These are phyloP conservation scores for Dexiosoma caninum DNA, from an alignment of 2,888 invertebrate species.

Conservation along the genomic window DNA sequence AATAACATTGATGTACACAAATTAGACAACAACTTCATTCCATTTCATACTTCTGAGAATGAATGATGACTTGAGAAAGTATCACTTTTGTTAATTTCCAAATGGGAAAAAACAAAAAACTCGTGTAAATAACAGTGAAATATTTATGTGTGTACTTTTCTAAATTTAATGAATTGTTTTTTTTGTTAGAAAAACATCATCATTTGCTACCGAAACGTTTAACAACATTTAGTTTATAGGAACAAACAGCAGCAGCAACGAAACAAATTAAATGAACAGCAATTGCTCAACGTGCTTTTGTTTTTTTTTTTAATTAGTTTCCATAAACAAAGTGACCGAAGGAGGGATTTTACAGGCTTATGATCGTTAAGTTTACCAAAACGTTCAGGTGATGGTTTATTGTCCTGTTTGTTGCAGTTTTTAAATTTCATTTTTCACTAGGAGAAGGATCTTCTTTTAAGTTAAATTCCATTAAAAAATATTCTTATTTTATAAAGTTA, in stretches of 20 bases:
- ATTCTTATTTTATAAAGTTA: too few relatives aligned
- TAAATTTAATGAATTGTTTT: slow-evolving; percentile 45
- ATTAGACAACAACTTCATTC: neutral
- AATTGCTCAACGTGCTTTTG: slow-evolving; percentile 44
- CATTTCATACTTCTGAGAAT: slow-evolving; percentile 19
- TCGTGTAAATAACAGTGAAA: slow-evolving; percentile 34
- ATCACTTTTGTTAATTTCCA: slow-evolving; percentile 65
- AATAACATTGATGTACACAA: slow-evolving; percentile 48
- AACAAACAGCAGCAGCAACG: slow-evolving; percentile 20
- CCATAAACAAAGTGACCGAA: slow-evolving; percentile 16
- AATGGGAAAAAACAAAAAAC: neutral
- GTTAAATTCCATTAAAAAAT: too few relatives aligned
- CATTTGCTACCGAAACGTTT: slow-evolving; percentile 50
- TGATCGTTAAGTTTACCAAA: neutral
- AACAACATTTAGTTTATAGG: slow-evolving; percentile 55
- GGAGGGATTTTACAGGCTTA: neutral
- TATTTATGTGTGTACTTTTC: slow-evolving; percentile 62
- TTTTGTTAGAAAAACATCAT: slow-evolving; percentile 9
- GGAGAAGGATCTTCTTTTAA: too few relatives aligned
- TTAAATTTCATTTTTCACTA: too few relatives aligned
- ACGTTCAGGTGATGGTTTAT: neutral
- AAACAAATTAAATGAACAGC: slow-evolving; percentile 42
- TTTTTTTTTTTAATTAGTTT: slow-evolving; percentile 38
- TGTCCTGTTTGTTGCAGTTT: neutral
- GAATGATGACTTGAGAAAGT: slow-evolving; percentile 63